Evolutionary conservation across 2,888 invertebrate species (phyloP).

Genomic region (Temnothorax rugatulus): DNA sequence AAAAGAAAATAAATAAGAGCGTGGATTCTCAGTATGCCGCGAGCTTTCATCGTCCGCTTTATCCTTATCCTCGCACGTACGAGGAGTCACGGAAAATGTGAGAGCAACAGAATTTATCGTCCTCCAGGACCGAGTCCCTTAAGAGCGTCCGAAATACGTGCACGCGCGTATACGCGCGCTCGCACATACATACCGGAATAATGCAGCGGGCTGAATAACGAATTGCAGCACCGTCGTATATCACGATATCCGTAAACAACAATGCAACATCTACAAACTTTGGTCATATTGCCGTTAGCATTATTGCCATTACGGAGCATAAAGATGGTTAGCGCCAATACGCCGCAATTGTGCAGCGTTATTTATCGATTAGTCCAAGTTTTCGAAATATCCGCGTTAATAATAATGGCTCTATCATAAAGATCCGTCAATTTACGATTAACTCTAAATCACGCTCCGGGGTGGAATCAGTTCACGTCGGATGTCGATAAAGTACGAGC

Average conservation of each 20-base stretch:
- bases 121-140: conserved; percentile 67
- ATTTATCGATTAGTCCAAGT: conserved; percentile 1
- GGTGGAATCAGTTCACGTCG: not conserved
- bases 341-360: not conserved
- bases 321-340: conserved; percentile 14
- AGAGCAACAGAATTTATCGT: conserved; percentile 76
- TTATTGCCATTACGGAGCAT: not conserved
- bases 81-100: conserved; percentile 61
- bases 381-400: not conserved
- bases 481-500: conserved; percentile 28
- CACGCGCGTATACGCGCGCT: conserved; percentile 42
- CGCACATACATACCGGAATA: conserved; percentile 43
- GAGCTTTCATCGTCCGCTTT: conserved; percentile 78
- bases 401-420: not conserved
- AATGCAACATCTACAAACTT: conserved; percentile 45
- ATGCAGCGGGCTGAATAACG: conserved; percentile 58
- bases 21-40: conserved; percentile 60
- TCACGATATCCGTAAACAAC: conserved; percentile 56
- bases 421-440: not conserved
- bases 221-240: conserved; percentile 52
- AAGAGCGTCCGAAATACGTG: conserved; percentile 59
- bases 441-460: not conserved
- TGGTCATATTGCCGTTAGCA: not conserved
- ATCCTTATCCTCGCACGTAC: conserved; percentile 74
- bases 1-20: conserved; percentile 58